Conservation (phyloP, 35 echinoderm and acorn worm species). For the Amphiura filiformis region DNA sequence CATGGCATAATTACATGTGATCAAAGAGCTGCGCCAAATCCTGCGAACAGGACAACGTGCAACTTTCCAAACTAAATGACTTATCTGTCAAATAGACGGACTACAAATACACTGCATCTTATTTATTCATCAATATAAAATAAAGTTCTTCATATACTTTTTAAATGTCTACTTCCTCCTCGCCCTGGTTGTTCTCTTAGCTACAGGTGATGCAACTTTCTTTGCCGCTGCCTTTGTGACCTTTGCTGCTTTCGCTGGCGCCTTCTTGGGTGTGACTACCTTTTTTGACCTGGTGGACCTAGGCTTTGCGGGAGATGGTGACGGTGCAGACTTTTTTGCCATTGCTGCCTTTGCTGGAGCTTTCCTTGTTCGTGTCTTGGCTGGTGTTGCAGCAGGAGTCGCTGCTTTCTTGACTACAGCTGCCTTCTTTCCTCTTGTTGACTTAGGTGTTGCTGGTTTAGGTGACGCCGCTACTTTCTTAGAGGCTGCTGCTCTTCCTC, state of each 20-base stretch:
- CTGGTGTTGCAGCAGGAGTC: background rate
- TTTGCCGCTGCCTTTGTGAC: background rate
- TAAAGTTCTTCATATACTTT: background rate
- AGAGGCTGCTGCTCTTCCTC: background rate
- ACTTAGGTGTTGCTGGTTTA: conserved; percentile 3
- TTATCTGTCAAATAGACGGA: no score
- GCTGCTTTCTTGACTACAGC: background rate
- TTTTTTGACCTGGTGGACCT: conserved; percentile 3
- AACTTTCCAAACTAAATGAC: no score
- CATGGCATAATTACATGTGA: no score
- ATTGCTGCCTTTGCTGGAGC: conserved; percentile 9
- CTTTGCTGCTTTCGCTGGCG: background rate
- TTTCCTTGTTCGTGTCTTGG: background rate
- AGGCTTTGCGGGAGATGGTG: background rate
- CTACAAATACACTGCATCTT: no score
- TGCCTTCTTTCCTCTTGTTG: conserved; percentile 27
- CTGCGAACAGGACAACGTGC: no score
- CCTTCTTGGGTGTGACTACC: background rate
- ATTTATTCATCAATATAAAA: no score
- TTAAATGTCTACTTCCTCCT: background rate
- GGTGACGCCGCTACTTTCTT: background rate
- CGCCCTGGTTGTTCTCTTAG: background rate
- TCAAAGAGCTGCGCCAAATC: no score
- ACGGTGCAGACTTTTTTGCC: conserved; percentile 18
- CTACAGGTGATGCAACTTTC: conserved; percentile 13